These are phyloP conservation scores for Hipposideros armiger DNA, from an alignment of 2,113 vertebrate species.

Conservation along the genomic window DNA sequence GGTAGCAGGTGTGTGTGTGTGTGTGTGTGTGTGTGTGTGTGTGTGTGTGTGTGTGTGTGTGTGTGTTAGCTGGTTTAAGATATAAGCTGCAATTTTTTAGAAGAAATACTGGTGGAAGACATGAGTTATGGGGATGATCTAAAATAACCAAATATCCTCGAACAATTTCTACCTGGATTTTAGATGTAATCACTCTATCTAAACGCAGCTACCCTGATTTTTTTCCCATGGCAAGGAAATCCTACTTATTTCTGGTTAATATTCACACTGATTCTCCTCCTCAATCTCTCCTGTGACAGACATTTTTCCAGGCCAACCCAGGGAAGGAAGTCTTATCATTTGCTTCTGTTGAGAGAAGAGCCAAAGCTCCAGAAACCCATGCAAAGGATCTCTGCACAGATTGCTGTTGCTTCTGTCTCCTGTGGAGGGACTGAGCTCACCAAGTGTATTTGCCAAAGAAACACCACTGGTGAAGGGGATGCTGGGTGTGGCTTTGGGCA, in stretches of 20 bases:
- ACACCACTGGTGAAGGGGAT: not conserved
- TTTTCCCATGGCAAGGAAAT: not conserved
- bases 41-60: not conserved
- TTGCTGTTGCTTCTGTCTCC: too few species aligned
- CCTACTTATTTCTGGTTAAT: not conserved
- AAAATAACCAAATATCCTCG: not conserved
- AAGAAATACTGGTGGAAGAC: not conserved
- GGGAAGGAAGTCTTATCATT: not conserved
- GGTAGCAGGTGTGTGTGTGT: too few species aligned
- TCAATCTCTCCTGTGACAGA: not conserved
- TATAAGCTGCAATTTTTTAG: not conserved
- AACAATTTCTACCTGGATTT: not conserved
- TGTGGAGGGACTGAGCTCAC: not conserved
- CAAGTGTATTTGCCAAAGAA: not conserved
- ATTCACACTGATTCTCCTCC: not conserved
- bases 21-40: not conserved
- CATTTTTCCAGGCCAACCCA: not conserved
- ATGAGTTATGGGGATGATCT: not conserved
- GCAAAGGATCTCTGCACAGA: not conserved
- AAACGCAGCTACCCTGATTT: not conserved
- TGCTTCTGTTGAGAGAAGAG: not conserved
- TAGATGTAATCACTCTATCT: not conserved
- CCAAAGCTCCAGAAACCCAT: not conserved
- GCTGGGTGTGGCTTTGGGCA: not conserved
- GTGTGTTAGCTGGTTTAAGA: not conserved